Evolutionary conservation across 2,888 invertebrate genomes (phyloP).

Genomic region (Oxyscelio sp.): DNA sequence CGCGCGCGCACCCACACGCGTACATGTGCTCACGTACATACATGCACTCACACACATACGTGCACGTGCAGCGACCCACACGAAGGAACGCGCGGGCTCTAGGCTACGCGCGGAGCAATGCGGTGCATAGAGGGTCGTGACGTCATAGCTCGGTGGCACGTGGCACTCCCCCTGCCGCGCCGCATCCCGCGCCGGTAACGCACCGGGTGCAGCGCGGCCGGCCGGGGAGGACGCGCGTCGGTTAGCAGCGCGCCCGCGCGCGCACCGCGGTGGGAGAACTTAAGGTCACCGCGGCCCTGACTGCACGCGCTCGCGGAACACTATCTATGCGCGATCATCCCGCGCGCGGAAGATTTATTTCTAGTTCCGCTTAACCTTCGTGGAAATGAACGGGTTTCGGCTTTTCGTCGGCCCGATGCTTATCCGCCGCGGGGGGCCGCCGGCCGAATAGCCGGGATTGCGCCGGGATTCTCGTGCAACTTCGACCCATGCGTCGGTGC

Average conservation of each 20-base stretch:
- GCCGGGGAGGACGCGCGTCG: slow-evolving; percentile 75
- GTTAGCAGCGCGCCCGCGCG: slow-evolving; percentile 47
- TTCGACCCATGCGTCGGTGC: no score
- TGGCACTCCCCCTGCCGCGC: slow-evolving; percentile 84
- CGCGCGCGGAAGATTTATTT: slow-evolving; percentile 84
- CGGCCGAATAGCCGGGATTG: no score
- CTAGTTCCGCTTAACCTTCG: slow-evolving; percentile 82
- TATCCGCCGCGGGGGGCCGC: no score
- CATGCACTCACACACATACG: neutral
- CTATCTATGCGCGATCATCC: slow-evolving; percentile 80
- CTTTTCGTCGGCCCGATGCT: no score
- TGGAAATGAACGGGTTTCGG: no score
- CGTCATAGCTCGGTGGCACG: slow-evolving; percentile 84
- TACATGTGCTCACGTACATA: no score
- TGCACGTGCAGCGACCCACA: slow-evolving; percentile 55
- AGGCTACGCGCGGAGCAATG: slow-evolving; percentile 89
- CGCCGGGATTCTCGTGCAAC: no score
- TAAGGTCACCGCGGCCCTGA: slow-evolving; percentile 91
- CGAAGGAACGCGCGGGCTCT: slow-evolving; percentile 78
- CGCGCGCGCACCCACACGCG: no score
- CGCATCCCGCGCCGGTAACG: slow-evolving; percentile 78
- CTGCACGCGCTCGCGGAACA: slow-evolving; percentile 89
- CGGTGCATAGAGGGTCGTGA: slow-evolving; percentile 90
- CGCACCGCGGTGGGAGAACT: slow-evolving; percentile 83
- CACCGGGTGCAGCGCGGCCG: slow-evolving; percentile 73